phyloP scores from a whole-genome alignment of 2,113 vertebrate species.

The Lipotes vexillifer region DNA sequence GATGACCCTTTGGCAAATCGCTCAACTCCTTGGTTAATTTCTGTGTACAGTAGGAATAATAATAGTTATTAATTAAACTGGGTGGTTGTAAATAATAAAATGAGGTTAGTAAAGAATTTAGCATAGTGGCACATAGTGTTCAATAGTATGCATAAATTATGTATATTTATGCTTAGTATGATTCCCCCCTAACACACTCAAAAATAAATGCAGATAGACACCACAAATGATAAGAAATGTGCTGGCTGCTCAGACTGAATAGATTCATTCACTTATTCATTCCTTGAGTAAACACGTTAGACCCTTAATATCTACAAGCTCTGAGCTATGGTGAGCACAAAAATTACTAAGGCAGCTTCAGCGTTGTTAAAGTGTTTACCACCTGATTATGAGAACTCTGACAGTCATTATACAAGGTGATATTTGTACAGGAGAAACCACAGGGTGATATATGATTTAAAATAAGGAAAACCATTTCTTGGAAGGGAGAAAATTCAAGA shows the following conservation, averaged over 20 bases:
- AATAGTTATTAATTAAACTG: background rate
- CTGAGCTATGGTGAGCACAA: background rate
- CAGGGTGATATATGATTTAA: background rate
- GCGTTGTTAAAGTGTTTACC: background rate
- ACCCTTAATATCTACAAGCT: background rate
- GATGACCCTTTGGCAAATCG: background rate
- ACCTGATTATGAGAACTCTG: background rate
- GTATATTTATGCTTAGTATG: background rate
- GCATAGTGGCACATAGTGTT: background rate
- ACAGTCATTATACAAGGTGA: background rate
- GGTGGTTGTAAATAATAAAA: background rate
- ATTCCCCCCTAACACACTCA: background rate
- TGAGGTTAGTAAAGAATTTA: background rate
- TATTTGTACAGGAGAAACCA: background rate
- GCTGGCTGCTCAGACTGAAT: background rate
- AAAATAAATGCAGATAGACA: background rate
- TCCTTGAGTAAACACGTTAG: constrained; percentile 5
- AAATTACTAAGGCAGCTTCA: background rate
- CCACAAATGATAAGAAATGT: background rate
- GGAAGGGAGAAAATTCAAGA: background rate
- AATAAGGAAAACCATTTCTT: background rate
- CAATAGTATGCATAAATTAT: background rate
- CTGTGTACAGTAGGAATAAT: background rate
- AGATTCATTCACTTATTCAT: background rate
- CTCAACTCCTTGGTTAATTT: background rate